Conservation (phyloP, 2,888 invertebrate genomes). For the Dioctria linearis region DNA sequence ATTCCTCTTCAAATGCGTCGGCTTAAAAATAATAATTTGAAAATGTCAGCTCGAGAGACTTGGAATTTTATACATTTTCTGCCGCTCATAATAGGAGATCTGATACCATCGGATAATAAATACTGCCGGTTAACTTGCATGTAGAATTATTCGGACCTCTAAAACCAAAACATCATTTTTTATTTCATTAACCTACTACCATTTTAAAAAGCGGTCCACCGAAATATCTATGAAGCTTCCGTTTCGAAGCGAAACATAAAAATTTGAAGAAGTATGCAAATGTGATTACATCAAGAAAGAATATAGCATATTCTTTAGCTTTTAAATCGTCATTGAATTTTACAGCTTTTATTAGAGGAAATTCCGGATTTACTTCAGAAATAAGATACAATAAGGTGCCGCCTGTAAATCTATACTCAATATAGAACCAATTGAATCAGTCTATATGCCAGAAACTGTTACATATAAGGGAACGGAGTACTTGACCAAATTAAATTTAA, state of each 20-base stretch:
- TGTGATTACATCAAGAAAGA: slow-evolving; percentile 23
- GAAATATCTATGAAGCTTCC: slow-evolving; percentile 38
- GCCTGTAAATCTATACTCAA: background rate
- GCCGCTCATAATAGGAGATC: background rate
- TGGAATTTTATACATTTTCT: slow-evolving; percentile 25
- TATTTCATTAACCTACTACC: slow-evolving; percentile 33
- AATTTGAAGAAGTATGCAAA: slow-evolving; percentile 45
- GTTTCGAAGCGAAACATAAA: slow-evolving; percentile 46
- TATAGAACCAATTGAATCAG: too few species aligned
- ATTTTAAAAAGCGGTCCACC: slow-evolving; percentile 42
- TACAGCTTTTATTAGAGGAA: slow-evolving; percentile 1
- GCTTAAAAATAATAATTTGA: slow-evolving; percentile 28
- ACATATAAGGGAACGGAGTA: too few species aligned
- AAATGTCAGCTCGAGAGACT: slow-evolving; percentile 41
- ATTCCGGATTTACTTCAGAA: slow-evolving; percentile 6
- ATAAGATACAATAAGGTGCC: background rate
- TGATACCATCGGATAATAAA: slow-evolving; percentile 13
- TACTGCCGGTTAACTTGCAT: too few species aligned
- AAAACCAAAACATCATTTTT: slow-evolving; percentile 53
- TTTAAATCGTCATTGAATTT: slow-evolving; percentile 14
- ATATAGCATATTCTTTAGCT: slow-evolving; percentile 33
- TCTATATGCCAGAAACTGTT: too few species aligned
- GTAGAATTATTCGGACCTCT: slow-evolving; percentile 34
- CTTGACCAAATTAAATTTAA: too few species aligned
- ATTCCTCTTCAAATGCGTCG: background rate